Evolutionary conservation across 2,888 invertebrate species (phyloP), one percentile per base, ranked within the genome.

Genomic region (Orthosia gracilis): DNA sequence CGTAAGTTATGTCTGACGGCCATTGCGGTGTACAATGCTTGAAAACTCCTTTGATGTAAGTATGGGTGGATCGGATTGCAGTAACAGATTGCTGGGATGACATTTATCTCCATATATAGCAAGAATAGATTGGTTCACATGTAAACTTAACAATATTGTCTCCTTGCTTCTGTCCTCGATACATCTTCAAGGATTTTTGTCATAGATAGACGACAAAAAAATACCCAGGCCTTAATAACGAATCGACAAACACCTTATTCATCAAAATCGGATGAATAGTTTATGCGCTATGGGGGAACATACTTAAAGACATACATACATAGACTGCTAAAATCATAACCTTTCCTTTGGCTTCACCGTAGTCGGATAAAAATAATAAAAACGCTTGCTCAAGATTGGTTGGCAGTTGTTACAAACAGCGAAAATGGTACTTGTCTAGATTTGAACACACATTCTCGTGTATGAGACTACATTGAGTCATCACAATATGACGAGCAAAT

Each of bases 21-120:
- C 50, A 72, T 59, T 78, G 50, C 59, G 52, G 17, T 9, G 5
- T 23, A 65, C 64, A 73, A 61, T 61, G 63, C 57, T 55, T 61
- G 72, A 55, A 59, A 61, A 45, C 21, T 17, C 64, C 50, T 77
- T 65, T 73, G 80, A 79, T 12, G 21, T 50, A 45, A 61, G 18
- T 49, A 49, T 49, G 23, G 18, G 45, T 50, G 23, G 61, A 62
- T 68, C 58, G 58, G 17, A 78, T 21, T 23, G 45, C 23, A 26
- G 76, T 65, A 64, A 65, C 62, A 78, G 47, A 54, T 61, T 73
- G 26, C 17, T 50, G 21, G 11, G 11, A 50, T 5, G 12, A 15
- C 9, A 79, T 59, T 59, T 61, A 61, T 65, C 26, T 55, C 12
- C 11, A 21, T 55, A 26, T 45, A 57, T 15, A 64, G 57, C 7